Evolutionary conservation across 2,888 invertebrate genomes (phyloP).

Genomic region (Busseola fusca): DNA sequence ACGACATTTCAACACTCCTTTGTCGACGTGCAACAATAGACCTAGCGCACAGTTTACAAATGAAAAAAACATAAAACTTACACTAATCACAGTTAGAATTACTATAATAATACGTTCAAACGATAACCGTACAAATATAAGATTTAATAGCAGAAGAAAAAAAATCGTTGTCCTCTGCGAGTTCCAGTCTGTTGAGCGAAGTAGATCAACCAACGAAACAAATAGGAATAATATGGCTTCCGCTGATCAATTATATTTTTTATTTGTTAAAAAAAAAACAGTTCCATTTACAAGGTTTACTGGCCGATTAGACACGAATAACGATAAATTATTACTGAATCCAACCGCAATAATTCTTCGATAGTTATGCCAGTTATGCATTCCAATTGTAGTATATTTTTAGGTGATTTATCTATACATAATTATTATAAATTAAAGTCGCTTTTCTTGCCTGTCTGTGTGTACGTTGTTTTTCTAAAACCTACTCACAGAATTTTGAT

Average conservation of each 20-base stretch:
- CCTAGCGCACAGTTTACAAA: slow-evolving; percentile 25
- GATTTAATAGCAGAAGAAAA: slow-evolving; percentile 40
- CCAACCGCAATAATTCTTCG: slow-evolving; percentile 65
- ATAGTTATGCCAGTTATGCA: slow-evolving; percentile 47
- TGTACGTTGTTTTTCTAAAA: neutral
- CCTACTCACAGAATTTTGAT: neutral
- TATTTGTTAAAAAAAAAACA: slow-evolving; percentile 72
- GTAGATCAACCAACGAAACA: slow-evolving; percentile 66
- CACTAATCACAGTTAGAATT: slow-evolving; percentile 50
- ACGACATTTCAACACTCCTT: slow-evolving; percentile 20
- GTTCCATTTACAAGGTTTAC: slow-evolving; percentile 77
- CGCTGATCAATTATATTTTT: slow-evolving; percentile 84
- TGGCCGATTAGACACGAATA: slow-evolving; percentile 80
- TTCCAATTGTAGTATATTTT: slow-evolving; percentile 30
- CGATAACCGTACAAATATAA: slow-evolving; percentile 41
- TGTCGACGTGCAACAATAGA: slow-evolving; percentile 32
- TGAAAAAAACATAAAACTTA: slow-evolving; percentile 31
- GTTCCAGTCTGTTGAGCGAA: slow-evolving; percentile 61
- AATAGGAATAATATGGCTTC: slow-evolving; percentile 79
- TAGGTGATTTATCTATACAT: neutral
- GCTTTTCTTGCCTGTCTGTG: neutral
- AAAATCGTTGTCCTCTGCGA: slow-evolving; percentile 54
- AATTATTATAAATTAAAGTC: neutral
- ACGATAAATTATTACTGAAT: slow-evolving; percentile 69
- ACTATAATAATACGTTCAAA: slow-evolving; percentile 41